Base-by-base conservation (phyloP, 2,797 vertebrate species). In the Sebastolobus altivelis region DNA sequence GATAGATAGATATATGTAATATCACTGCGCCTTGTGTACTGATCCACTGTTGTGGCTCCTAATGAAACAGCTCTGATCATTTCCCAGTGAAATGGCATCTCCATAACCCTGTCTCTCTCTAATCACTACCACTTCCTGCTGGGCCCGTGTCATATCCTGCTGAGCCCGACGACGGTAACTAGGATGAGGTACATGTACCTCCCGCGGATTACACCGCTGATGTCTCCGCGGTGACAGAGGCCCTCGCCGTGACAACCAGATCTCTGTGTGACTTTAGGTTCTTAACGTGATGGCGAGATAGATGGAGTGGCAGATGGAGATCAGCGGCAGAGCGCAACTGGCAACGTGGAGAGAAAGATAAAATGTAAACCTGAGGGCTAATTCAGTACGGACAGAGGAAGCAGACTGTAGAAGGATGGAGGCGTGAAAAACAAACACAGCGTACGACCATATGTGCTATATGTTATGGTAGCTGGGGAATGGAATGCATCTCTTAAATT, bases 91-190 rank as follows among this genome's bases (percentile, higher is more conserved):
- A 87, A 89, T 81, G 75, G 88, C 88, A 89, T 92, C 80, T 90
- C 73, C 80, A 90, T 87, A 90, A 75, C 80, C 67, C 40, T 38
- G 69, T 82, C 72, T 43, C 31, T n/a, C 85, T 87, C 72, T 94
- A 92, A 94, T 95, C 90, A 93, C 91, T 49, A 65, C 31, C 71
- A 75, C 77, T 79, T 91, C 93, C 92, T 85, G 92, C 92, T 91
- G 94, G 86, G 92, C 62, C 78, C 6, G 73, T 90, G 92, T 91
- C 92, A 90, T 43, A 86, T 90, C 94, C 92, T 88, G 90, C 92
- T 40, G 92, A 87, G 93, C 75, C 72, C n/a, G 25, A 72, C 20
- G 79, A 80, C 74, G 40, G 87, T 91, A 91, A 94, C 93, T 86
- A 91, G 91, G 77, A 87, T 69, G 88, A 90, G 90, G 82, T 86